These are phyloP conservation scores for Lasiurus cinereus DNA, from an alignment of 2,113 vertebrate genomes.

Conservation along the genomic window DNA sequence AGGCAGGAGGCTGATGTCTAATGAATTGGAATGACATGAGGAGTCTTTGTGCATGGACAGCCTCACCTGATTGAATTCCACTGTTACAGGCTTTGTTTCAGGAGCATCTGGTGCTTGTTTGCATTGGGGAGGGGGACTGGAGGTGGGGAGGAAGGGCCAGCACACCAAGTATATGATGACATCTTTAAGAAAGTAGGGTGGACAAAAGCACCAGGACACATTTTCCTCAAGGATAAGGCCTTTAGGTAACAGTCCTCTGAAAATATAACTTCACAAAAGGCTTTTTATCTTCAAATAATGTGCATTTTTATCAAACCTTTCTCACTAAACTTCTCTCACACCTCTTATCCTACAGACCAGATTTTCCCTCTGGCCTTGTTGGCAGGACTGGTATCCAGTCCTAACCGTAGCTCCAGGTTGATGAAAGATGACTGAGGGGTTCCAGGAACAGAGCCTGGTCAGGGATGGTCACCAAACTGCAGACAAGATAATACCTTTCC, in stretches of 20 bases:
- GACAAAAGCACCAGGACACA: no score
- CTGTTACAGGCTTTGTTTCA: background rate
- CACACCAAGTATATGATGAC: background rate
- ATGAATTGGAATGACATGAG: background rate
- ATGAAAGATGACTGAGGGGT: background rate
- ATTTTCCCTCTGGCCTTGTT: background rate
- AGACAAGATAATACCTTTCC: rapidly evolving
- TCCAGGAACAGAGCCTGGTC: background rate
- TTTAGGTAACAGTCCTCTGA: background rate
- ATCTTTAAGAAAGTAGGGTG: background rate
- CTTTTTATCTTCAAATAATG: background rate
- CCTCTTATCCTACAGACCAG: background rate
- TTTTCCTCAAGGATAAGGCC: background rate
- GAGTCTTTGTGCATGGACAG: background rate
- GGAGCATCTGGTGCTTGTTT: background rate
- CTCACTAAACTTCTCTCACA: no score
- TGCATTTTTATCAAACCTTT: background rate
- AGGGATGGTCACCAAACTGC: background rate
- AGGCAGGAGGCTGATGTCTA: background rate
- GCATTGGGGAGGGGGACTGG: background rate
- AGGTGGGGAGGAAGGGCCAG: no score
- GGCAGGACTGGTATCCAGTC: background rate
- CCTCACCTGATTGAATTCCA: no score
- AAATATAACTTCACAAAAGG: background rate
- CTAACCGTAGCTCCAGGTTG: no score